Evolutionary conservation across 1,140 invertebrate genomes (phyloP).

Genomic region (Drosophila equinoxialis): DNA sequence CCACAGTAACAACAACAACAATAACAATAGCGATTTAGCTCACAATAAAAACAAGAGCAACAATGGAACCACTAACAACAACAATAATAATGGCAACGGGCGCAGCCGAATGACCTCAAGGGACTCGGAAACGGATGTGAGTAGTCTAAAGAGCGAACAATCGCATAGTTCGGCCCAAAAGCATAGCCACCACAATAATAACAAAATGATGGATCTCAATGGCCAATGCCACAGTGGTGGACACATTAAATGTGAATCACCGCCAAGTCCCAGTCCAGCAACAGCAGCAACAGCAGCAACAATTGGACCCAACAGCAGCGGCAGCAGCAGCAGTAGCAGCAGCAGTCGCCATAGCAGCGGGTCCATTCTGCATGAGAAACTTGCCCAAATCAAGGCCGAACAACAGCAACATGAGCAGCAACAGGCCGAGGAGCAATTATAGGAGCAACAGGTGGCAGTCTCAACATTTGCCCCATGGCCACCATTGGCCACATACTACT

Average conservation of each 20-base stretch:
- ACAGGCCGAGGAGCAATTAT: conserved; percentile 64
- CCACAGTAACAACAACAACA: conserved; percentile 40
- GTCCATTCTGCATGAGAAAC: conserved; percentile 77
- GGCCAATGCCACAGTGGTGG: conserved; percentile 54
- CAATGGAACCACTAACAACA: conserved; percentile 29
- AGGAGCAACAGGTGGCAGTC: conserved; percentile 63
- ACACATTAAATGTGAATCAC: conserved; percentile 55
- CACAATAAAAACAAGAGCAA: conserved; percentile 71
- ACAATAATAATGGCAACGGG: conserved; percentile 53
- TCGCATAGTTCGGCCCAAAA: conserved; percentile 39
- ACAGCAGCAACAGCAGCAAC: neutral
- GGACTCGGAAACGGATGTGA: conserved; percentile 77
- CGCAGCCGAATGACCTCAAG: conserved; percentile 74
- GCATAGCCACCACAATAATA: conserved; percentile 31
- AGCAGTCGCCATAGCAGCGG: conserved; percentile 6
- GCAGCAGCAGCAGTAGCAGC: conserved; percentile 8
- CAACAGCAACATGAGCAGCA: conserved; percentile 53
- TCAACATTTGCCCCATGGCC: conserved; percentile 61
- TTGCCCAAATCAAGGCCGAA: conserved; percentile 81
- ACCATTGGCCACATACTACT: conserved; percentile 70
- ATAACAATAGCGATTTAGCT: conserved; percentile 62
- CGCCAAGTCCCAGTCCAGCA: conserved; percentile 27
- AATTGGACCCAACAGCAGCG: neutral
- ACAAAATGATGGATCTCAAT: conserved; percentile 79
- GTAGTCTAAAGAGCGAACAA: conserved; percentile 70